Evolutionary conservation across 2,797 vertebrate species (phyloP), one percentile per base, ranked within the genome.

Genomic region (Astyanax mexicanus): DNA sequence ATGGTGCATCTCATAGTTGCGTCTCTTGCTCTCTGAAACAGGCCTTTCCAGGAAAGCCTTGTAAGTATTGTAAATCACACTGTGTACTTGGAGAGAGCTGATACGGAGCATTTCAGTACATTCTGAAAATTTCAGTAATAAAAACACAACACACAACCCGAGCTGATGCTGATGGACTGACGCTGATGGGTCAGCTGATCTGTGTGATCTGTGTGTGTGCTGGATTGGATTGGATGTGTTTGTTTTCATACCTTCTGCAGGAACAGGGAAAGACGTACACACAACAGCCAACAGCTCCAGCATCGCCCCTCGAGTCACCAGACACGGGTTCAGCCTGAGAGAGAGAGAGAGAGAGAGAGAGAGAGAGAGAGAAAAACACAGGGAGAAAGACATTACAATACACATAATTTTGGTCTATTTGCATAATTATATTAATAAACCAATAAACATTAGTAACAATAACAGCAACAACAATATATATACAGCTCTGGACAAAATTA

Each of bases 231-330:
- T n/a, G n/a, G n/a, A n/a, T n/a, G n/a, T n/a, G n/a, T n/a, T n/a
- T n/a, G n/a, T n/a, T n/a, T n/a, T 37, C 69, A 27, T 81, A 93
- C 93, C 91, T 58, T 84, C 72, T 47, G 89, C 74, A 40, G 87
- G 64, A 71, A 75, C 83, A 80, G 77, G 77, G 40, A 62, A 83
- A 0, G 82, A 78, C n/a, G 86, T 88, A 87, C 90, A 95, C 81
- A 98, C 83, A 67, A 92, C 86, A 81, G 88, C 80, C 83, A 99
- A 78, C 77, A 98, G 85, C 78, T 98, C 96, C 74, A 98, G 84
- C 83, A 88, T 95, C 9, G 94, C 92, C 71, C 94, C 95, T 92
- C 96, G 95, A 77, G 96, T 98, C 83, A 98, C 95, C 81, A 96
- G 86, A 86, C 96, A 99, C 38, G 88, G 85, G 84, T 98, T 98